Conservation (phyloP, 2,113 vertebrate genomes). For the Vicugna pacos region DNA sequence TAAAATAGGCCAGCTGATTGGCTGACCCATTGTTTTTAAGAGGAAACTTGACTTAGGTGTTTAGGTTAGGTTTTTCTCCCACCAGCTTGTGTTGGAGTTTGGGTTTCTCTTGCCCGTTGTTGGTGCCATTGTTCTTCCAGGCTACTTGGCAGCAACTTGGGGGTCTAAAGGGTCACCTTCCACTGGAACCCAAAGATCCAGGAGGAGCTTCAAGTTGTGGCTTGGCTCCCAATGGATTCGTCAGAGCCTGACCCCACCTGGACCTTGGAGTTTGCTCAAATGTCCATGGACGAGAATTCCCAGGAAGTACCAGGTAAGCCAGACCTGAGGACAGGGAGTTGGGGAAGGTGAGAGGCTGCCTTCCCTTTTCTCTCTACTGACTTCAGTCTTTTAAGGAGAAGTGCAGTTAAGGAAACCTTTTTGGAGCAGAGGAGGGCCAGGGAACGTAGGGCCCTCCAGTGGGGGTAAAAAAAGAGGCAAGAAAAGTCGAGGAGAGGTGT, state of each 20-base stretch:
- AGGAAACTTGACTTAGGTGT: background rate
- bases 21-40: background rate
- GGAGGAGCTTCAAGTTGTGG: background rate
- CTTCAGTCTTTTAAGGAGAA: background rate
- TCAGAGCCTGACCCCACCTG: background rate
- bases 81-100: rapidly evolving
- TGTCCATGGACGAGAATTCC: background rate
- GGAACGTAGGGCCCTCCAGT: background rate
- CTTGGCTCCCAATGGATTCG: background rate
- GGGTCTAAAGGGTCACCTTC: background rate
- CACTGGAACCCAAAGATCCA: background rate
- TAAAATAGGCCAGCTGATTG: background rate
- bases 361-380: background rate
- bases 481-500: background rate
- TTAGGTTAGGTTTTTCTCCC: background rate
- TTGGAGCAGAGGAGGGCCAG: background rate
- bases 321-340: too few species aligned
- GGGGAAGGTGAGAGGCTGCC: background rate
- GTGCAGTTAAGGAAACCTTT: background rate
- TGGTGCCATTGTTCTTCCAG: background rate
- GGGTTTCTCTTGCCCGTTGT: background rate
- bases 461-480: too few species aligned
- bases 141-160: background rate
- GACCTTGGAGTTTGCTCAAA: background rate
- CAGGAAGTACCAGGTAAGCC: background rate